Percentiles rank a stretch among this genome's conserved stretches.
These are phyloP conservation scores for Acleris holmiana DNA, from an alignment of 2,888 invertebrate species.

Conservation along the genomic window DNA sequence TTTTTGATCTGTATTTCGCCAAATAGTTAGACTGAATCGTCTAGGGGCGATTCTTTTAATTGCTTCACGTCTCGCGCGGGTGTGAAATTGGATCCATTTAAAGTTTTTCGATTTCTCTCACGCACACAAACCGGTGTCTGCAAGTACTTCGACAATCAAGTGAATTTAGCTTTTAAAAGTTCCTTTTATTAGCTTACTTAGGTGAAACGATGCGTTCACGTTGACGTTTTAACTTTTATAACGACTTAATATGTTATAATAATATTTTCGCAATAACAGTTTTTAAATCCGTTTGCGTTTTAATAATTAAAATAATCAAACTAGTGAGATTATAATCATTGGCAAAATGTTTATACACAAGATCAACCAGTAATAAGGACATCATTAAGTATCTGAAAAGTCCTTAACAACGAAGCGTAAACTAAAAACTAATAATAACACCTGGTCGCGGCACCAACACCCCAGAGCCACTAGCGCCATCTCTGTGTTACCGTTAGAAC, in stretches of 20 bases:
- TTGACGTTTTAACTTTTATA: not conserved
- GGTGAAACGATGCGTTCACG: not conserved
- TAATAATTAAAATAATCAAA: too few species aligned
- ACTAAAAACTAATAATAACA: not conserved
- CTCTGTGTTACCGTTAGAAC: not conserved
- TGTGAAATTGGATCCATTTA: constrained; percentile 70
- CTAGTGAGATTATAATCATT: too few species aligned
- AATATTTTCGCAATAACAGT: too few species aligned
- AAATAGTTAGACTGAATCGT: constrained; percentile 55
- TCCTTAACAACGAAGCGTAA: too few species aligned
- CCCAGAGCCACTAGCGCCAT: not conserved
- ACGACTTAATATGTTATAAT: too few species aligned
- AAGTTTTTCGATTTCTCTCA: constrained; percentile 77
- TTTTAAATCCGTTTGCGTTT: too few species aligned
- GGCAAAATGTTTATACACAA: too few species aligned
- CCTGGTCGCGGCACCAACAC: constrained; percentile 7
- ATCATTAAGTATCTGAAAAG: too few species aligned
- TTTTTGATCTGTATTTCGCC: constrained; percentile 44
- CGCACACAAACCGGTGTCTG: constrained; percentile 51
- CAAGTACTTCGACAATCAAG: constrained; percentile 14
- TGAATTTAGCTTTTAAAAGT: constrained; percentile 13
- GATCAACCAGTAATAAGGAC: too few species aligned
- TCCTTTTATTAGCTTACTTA: not conserved
- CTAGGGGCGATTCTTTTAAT: constrained; percentile 73
- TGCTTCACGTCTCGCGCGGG: constrained; percentile 66